Base-by-base conservation (phyloP, 2,888 invertebrate genomes). In the Drosophila lutescens region DNA sequence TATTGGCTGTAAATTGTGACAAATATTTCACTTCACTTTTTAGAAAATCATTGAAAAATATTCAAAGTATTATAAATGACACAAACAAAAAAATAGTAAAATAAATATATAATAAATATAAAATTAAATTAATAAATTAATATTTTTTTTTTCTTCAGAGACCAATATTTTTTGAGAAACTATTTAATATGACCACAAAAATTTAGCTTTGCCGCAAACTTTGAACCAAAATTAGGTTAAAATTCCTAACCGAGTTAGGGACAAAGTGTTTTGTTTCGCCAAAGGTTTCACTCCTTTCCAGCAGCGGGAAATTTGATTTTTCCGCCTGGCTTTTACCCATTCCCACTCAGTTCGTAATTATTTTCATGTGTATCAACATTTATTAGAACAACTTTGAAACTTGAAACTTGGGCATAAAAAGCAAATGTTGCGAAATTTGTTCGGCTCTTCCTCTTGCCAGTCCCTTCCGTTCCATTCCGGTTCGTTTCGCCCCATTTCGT, bases 401-500 rank as follows among this genome's bases (percentile, higher is more conserved):
- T 30, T 15, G 63, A 47, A 53, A 51, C 44, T 53, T 47, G 30
- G 2, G 65, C 53, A 40, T 62, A 53, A 46, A 62, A 34, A 34
- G 51, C 51, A 62, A 65, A 66, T 66, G 65, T 41, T 53, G 65
- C 53, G 10, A 53, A 53, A 53, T 47, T 40, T 40, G 51, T 17
- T 34, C 5, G 4, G 55, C 36, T 36, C 34, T 36, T 17, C 23
- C 23, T 17, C 26, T 34, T 20, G 38, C 46, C 40, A 20, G 47
- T 10, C 46, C 32, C n/a, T 66, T 62, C 46, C 17, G 53, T 53
- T 66, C 17, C 40, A 41, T 66, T 26, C 40, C 47, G 40, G 43
- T 50, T 55, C 50, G 49, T 56, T 67, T 67, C 56, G 38, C 30
- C 30, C 57, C 46, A 56, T 67, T 66, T 67, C 66, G 49, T 67